These are phyloP conservation scores for Molossus alvarezi DNA, from an alignment of 2,797 vertebrate species.

Conservation along the genomic window DNA sequence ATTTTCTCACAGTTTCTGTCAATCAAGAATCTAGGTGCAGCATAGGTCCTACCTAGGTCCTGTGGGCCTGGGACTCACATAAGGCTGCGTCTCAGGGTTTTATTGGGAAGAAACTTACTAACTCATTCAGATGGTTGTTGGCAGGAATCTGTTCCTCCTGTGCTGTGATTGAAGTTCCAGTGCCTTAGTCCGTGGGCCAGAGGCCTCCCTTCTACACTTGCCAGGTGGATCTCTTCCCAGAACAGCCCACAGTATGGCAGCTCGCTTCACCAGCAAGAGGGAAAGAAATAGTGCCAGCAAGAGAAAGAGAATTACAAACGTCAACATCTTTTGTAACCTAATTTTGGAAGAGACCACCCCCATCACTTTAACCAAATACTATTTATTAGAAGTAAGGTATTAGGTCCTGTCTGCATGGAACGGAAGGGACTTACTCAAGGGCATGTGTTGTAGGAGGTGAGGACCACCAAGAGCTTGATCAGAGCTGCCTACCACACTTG, in stretches of 20 bases:
- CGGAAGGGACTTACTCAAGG: background rate
- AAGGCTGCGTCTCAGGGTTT: background rate
- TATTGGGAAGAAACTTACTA: background rate
- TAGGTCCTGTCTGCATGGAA: background rate
- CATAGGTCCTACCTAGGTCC: background rate
- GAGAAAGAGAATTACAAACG: background rate
- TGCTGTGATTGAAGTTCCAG: background rate
- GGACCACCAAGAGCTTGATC: background rate
- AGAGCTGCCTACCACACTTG: background rate
- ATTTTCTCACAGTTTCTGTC: background rate
- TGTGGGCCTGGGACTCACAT: background rate
- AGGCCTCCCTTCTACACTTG: background rate
- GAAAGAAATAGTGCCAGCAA: background rate
- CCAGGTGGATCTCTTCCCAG: background rate
- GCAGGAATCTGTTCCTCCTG: background rate
- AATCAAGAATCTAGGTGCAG: background rate
- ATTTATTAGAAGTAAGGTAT: background rate
- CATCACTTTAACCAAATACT: background rate
- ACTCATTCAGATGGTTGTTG: background rate
- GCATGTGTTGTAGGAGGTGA: background rate
- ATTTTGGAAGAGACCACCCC: background rate
- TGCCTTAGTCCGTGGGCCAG: background rate
- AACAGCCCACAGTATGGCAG: background rate
- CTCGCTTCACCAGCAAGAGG: background rate
- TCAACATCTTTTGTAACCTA: background rate